Percentiles rank a stretch among this genome's conserved stretches.
phyloP scores from a whole-genome alignment of 1,140 invertebrate genomes.

The Heliconius eleuchia region DNA sequence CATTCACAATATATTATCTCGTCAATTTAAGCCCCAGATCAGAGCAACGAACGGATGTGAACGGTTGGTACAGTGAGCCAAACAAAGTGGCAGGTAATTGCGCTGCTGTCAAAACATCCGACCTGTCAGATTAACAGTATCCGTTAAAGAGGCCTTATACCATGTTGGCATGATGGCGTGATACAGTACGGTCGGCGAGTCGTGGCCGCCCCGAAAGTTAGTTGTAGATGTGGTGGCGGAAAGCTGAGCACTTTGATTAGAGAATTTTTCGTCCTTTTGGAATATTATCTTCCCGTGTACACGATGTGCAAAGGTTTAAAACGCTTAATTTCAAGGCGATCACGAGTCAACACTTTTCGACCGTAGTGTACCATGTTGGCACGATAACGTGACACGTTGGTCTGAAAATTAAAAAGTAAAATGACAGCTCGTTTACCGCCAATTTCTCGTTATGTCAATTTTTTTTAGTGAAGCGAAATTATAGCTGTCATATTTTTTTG shows the following conservation, averaged over 20 bases:
- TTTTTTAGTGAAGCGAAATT: constrained; percentile 7
- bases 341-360: too few species aligned
- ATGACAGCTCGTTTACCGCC: constrained; percentile 35
- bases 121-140: constrained; percentile 75
- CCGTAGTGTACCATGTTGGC: constrained; percentile 16
- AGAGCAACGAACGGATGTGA: constrained; percentile 57
- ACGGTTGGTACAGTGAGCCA: constrained; percentile 49
- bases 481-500: constrained; percentile 7
- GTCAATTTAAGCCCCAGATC: constrained; percentile 38
- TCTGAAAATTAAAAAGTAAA: constrained; percentile 41
- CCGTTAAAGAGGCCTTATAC: constrained; percentile 65
- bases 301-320: too few species aligned
- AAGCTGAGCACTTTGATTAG: too few species aligned
- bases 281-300: too few species aligned
- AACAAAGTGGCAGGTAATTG: constrained; percentile 72
- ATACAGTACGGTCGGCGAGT: too few species aligned
- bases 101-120: constrained; percentile 72
- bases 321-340: too few species aligned
- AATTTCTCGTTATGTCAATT: constrained; percentile 24
- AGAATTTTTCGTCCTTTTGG: too few species aligned
- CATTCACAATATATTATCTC: constrained; percentile 18
- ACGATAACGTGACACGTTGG: constrained; percentile 30
- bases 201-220: too few species aligned
- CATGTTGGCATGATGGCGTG: constrained; percentile 3
- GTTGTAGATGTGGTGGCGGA: too few species aligned